A percentile compares a stretch with the other conserved stretches of the same genome.
Conservation (phyloP, 2,888 invertebrate species). For the Anoplius nigerrimus region DNA sequence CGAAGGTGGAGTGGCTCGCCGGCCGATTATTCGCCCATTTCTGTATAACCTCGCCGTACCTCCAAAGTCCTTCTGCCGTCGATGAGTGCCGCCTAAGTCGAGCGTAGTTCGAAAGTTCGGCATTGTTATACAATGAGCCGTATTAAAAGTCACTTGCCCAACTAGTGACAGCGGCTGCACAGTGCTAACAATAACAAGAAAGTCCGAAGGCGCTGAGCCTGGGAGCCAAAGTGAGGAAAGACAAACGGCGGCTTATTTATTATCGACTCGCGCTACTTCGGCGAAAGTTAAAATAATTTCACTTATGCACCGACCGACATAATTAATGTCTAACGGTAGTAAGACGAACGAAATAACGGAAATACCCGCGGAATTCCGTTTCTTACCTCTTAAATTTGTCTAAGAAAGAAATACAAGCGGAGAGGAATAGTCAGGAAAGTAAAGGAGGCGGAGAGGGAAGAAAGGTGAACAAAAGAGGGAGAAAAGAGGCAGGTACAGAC, state of each 20-base stretch:
- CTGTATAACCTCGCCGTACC: background rate
- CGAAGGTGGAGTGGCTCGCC: conserved; percentile 24
- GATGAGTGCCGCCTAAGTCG: background rate
- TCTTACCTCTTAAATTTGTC: too few species aligned
- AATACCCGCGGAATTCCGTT: too few species aligned
- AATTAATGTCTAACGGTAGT: too few species aligned
- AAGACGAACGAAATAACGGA: too few species aligned
- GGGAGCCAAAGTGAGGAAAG: background rate
- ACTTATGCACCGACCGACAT: too few species aligned
- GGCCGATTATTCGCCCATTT: conserved; percentile 19
- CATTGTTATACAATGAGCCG: conserved; percentile 26
- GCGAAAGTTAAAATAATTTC: too few species aligned
- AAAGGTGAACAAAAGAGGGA: background rate
- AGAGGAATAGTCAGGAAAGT: background rate
- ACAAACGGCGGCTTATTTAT: background rate
- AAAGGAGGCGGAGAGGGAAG: background rate
- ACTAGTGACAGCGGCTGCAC: conserved; percentile 30
- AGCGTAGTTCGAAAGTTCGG: conserved; percentile 22
- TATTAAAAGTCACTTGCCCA: conserved; percentile 40
- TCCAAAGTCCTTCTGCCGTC: background rate
- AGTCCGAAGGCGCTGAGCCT: conserved; percentile 21
- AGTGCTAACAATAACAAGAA: conserved; percentile 2
- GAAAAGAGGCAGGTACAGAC: background rate
- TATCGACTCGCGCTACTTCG: too few species aligned
- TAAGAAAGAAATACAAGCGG: background rate